Conservation (phyloP, 2,888 invertebrate species). For the Campoplex capitator region DNA sequence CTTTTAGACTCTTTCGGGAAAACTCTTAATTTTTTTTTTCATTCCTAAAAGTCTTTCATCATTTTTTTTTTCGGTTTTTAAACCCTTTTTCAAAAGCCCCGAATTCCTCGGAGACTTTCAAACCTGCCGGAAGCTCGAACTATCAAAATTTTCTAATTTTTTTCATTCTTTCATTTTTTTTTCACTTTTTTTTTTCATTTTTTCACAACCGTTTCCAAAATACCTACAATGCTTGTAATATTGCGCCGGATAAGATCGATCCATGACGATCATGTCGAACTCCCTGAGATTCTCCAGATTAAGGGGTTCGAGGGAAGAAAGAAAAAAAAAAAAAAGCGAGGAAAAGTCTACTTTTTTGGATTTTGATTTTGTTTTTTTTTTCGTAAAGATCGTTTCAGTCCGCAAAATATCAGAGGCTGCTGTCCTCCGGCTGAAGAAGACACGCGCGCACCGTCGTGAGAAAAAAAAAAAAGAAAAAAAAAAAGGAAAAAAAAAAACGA, state of each 20-base stretch:
- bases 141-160: too few species aligned
- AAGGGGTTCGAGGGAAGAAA: background rate
- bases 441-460: slow-evolving; percentile 4
- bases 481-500: background rate
- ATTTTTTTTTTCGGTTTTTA: too few species aligned
- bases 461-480: background rate
- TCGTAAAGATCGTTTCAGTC: background rate
- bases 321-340: slow-evolving; percentile 5
- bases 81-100: too few species aligned
- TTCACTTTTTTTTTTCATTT: background rate
- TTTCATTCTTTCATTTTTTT: too few species aligned
- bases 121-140: too few species aligned
- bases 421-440: slow-evolving; percentile 45
- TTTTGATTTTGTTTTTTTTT: background rate
- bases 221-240: slow-evolving; percentile 81
- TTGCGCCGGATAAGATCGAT: slow-evolving; percentile 74
- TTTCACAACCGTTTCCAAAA: background rate
- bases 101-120: too few species aligned
- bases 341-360: background rate
- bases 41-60: too few species aligned
- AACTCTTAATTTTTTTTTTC: too few species aligned
- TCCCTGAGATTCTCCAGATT: background rate
- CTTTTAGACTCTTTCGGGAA: background rate
- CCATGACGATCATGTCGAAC: slow-evolving; percentile 81
- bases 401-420: slow-evolving; percentile 6